phyloP scores from a whole-genome alignment of 2,888 invertebrate species.

The Ophraella communa region DNA sequence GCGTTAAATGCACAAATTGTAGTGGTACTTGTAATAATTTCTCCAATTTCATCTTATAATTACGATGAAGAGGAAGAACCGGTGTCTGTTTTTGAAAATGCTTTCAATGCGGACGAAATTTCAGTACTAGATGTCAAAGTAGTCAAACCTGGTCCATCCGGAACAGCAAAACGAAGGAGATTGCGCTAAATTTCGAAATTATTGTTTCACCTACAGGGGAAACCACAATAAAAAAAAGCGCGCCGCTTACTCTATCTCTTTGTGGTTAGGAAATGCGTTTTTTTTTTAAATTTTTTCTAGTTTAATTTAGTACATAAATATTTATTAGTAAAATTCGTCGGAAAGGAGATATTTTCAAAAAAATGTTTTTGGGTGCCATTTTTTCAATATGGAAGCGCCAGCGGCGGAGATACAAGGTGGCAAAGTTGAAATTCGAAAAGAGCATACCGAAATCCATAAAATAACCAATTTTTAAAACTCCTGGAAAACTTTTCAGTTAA shows the following conservation, averaged over 20 bases:
- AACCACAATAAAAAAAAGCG: conserved; percentile 22
- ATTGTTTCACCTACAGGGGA: conserved; percentile 16
- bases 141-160: neutral
- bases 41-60: neutral
- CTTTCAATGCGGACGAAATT: neutral
- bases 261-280: conserved; percentile 21
- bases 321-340: neutral
- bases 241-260: no score
- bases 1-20: conserved; percentile 13
- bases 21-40: neutral
- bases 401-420: conserved; percentile 19
- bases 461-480: conserved; percentile 19
- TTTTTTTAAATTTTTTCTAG: no score
- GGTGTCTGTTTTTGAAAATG: no score
- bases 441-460: conserved; percentile 17
- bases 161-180: neutral
- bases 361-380: conserved; percentile 6
- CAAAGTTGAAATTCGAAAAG: conserved; percentile 12
- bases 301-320: no score
- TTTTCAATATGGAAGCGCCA: conserved; percentile 17
- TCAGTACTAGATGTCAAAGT: neutral
- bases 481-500: conserved; percentile 11
- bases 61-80: no score
- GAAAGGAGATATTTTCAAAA: conserved; percentile 16
- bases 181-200: conserved; percentile 9